Base-by-base conservation (phyloP, 2,888 invertebrate species). In the Villa cingulata region DNA sequence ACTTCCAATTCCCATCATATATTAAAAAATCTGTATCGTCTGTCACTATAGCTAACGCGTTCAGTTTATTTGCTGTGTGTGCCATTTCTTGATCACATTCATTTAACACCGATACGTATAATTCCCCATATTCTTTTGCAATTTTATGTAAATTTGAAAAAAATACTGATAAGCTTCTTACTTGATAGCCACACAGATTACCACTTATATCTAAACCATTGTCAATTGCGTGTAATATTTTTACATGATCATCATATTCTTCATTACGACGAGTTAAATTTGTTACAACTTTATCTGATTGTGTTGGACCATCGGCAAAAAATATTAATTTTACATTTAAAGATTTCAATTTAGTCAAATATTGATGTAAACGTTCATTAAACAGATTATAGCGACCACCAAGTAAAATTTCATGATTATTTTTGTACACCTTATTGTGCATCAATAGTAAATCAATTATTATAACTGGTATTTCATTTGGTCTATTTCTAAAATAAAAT, bases 61-160 rank as follows among this genome's bases (percentile, higher is more conserved):
- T 20, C 27, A 45, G 41, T 36, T 19, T n/a, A 6, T 20, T 45
- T 12, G 54, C 54, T 39, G 45, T 46, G n/a, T 43, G 18, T 2
- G 53, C 53, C 12, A 53, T 44, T 39, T 53, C 53, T n/a, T 44
- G 14, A 42, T 53, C 53, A 45, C 53, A 52, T 20, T 54, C 54
- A n/a, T 48, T 44, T 3, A 44, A 19, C 9, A 27, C 36, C 5
- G 46, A 9, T 4, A 46, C 27, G 3, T 39, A 7, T 1, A 50
- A 17, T 3, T 45, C 43, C 2, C 52, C 50, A 27, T 37, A 50
- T 2, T 41, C 1, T 17, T 23, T 15, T 10, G 46, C 41, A 14
- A 51, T 37, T n/a, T 40, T n/a, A 23, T 17, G 41, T 3, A 51
- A 29, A 10, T 41, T 48, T n/a, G 37, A n/a, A 23, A 48, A 40